Percentiles rank a stretch among this genome's conserved stretches.
Conservation (phyloP, 2,888 invertebrate species). For the Volucella bombylans region DNA sequence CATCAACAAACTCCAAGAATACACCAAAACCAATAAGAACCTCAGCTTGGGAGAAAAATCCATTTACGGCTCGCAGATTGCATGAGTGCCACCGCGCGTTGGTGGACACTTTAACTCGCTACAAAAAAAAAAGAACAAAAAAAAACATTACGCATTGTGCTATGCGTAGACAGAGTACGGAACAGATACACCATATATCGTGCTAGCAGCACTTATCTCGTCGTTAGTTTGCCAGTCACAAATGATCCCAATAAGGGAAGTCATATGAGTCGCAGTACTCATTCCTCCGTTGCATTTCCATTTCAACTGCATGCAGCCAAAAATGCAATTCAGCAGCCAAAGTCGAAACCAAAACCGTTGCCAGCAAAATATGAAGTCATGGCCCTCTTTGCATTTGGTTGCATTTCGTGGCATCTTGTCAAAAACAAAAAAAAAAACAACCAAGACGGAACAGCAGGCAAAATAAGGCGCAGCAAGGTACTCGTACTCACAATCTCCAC, state of each 20-base stretch:
- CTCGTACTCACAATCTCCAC: not conserved
- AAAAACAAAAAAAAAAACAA: not conserved
- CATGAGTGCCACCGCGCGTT: conserved; percentile 44
- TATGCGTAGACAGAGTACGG: too few relatives aligned
- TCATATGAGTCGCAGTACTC: conserved; percentile 8
- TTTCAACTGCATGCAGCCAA: conserved; percentile 32
- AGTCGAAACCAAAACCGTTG: conserved; percentile 13
- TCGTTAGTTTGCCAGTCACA: conserved; percentile 34
- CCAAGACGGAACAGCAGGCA: not conserved
- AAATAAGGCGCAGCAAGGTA: conserved; percentile 16
- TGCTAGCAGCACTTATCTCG: conserved; percentile 16
- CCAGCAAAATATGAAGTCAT: conserved; percentile 30
- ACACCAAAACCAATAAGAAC: conserved; percentile 1
- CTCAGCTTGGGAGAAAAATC: conserved; percentile 35
- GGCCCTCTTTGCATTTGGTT: not conserved
- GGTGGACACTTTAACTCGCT: conserved; percentile 53
- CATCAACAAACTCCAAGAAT: conserved; percentile 9
- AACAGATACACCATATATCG: not conserved
- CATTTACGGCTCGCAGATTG: conserved; percentile 52
- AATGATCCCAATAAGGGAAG: conserved; percentile 56
- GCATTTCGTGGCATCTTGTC: not conserved
- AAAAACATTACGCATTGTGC: conserved; percentile 49
- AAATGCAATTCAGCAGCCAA: not conserved
- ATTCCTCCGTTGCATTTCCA: conserved; percentile 13
- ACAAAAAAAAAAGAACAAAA: not conserved